Conservation (phyloP, 2,888 invertebrate genomes). For the Limenitis camilla region DNA sequence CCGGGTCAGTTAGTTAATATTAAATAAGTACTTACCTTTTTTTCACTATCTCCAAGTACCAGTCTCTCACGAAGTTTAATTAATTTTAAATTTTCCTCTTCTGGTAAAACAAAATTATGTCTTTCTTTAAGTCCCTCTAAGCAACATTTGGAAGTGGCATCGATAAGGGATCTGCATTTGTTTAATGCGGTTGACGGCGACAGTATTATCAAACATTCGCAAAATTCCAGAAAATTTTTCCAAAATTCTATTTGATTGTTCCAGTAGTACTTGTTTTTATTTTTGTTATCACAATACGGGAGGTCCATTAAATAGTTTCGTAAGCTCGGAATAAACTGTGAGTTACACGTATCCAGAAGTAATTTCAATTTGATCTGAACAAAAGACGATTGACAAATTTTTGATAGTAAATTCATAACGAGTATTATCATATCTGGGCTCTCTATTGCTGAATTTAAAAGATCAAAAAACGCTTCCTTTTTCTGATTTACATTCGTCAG, state of each 20-base stretch:
- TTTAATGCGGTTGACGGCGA: constrained; percentile 47
- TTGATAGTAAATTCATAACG: constrained; percentile 51
- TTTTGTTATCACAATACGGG: constrained; percentile 35
- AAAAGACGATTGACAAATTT: constrained; percentile 48
- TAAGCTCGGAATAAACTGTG: constrained; percentile 43
- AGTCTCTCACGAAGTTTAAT: constrained; percentile 37
- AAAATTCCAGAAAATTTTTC: constrained; percentile 46
- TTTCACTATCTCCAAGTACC: constrained; percentile 33
- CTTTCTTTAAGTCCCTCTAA: constrained; percentile 39
- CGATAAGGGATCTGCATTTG: constrained; percentile 49
- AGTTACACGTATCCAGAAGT: constrained; percentile 48
- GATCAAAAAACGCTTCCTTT: constrained; percentile 41
- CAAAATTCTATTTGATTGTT: constrained; percentile 48
- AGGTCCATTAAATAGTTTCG: constrained; percentile 49
- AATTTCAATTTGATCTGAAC: constrained; percentile 45
- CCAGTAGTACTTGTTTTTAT: constrained; percentile 46
- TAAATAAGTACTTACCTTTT: constrained; percentile 30
- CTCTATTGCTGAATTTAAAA: constrained; percentile 40
- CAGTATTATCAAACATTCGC: constrained; percentile 47
- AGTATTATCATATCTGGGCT: constrained; percentile 48
- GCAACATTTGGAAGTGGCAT: constrained; percentile 39
- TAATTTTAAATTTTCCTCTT: constrained; percentile 34
- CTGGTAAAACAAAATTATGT: constrained; percentile 38
- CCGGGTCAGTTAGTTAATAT: too few species aligned
- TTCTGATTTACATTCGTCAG: constrained; percentile 43